Evolutionary conservation across 2,113 vertebrate species (phyloP), one percentile per base, ranked within the genome.

Genomic region (Hydrochoerus hydrochaeris): DNA sequence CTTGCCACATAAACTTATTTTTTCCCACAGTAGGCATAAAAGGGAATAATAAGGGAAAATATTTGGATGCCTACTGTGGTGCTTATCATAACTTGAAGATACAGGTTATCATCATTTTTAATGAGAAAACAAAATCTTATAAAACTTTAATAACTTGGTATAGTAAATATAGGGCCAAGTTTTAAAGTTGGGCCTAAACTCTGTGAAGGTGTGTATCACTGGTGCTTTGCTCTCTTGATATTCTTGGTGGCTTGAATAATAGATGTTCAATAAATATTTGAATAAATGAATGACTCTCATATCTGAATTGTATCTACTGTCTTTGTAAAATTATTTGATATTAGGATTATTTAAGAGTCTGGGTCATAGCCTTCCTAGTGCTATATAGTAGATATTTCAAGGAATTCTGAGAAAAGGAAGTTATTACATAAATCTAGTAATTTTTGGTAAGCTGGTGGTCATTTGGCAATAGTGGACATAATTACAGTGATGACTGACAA

Each of bases 271-370:
- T 71, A 81, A 81, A 38, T 52, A 78, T n/a, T 49, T 69, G 57
- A 73, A 3, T 44, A 32, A 85, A 63, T 49, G 30, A 81, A 69
- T n/a, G 41, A 86, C 49, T 90, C 7, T 16, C 32, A 28, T 82
- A 49, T 80, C n/a, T 71, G 38, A 85, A 52, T 58, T 12, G 13
- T 91, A 90, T 88, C 22, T 5, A 44, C 19, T 69, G 22, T 32
- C 17, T 89, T n/a, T 71, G 49, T 20, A 87, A 73, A 28, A 58
- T 81, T 41, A 88, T 80, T 96, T 91, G 35, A 3, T 78, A 30
- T 78, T 78, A 81, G 80, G 32, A 60, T 94, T 90, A 41, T 60
- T 87, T 85, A 57, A 93, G 41, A 84, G 22, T 67, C 75, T 94
- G 85, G 75, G 30, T 32, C 12, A 12, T 35, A 22, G 24, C 4